These are phyloP conservation scores for Tenthredo livida DNA, from an alignment of 2,888 invertebrate genomes.

Conservation along the genomic window DNA sequence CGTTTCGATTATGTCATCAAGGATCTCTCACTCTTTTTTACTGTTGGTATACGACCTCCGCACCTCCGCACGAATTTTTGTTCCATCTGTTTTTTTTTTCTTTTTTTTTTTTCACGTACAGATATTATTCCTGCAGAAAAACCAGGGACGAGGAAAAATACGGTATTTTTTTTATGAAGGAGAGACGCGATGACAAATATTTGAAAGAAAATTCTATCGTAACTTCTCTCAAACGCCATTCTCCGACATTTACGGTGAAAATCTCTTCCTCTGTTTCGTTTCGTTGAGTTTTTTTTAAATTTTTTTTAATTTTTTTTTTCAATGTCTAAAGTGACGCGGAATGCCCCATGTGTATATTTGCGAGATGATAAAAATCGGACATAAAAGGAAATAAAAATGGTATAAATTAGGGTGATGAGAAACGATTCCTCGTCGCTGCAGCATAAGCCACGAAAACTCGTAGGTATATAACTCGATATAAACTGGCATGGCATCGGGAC, in stretches of 20 bases:
- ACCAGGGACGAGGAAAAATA: no score
- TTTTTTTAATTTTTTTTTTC: no score
- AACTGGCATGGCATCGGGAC: neutral
- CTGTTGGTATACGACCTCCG: neutral
- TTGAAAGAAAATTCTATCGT: neutral
- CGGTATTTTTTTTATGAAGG: neutral
- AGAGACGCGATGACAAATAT: neutral
- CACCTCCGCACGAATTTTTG: no score
- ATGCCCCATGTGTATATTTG: no score
- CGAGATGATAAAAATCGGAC: no score
- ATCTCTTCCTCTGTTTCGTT: neutral
- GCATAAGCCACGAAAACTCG: neutral
- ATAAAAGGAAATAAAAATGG: neutral
- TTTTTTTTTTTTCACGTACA: no score
- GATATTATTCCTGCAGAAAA: no score
- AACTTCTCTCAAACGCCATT: neutral
- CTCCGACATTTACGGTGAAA: neutral
- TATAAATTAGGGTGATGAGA: neutral
- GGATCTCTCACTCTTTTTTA: neutral
- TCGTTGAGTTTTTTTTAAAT: neutral
- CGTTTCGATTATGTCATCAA: constrained; percentile 14
- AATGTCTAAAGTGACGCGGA: no score
- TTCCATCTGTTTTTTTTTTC: no score
- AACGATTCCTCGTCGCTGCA: neutral
- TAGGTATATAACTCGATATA: neutral